Base-by-base conservation (phyloP, 2,888 invertebrate genomes). In the Smittia aterrima region DNA sequence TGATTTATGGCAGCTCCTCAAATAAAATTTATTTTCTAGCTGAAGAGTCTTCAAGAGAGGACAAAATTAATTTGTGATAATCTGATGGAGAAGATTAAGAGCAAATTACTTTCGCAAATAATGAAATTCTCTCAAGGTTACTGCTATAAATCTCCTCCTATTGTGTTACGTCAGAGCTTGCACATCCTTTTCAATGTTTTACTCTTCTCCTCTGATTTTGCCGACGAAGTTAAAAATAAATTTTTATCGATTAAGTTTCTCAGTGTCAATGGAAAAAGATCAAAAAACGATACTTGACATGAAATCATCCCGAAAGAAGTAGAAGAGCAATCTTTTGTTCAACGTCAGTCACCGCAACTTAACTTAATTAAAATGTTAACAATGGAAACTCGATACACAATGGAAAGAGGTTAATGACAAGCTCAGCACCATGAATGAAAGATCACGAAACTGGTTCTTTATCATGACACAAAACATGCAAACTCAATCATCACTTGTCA, bases 401-500 rank as follows among this genome's bases (percentile, higher is more conserved):
- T 70, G 27, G 53, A 70, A 70, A 70, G 70, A 70, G 70, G 70
- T 70, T 70, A 70, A 70, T 70, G 70, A 70, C 27, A 47, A 41
- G 18, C 18, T 53, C 16, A 11, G 24, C 11, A 41, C 4, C 25
- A 53, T 27, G 70, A 53, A 53, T 70, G 70, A 54, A 13, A 70
- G 58, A 58, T 58, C 58, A 70, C 70, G 70, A 41, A 41, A 70
- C 41, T 24, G 16, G 54, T 16, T 20, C 41, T 41, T 67, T 67
- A 53, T 70, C 70, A 54, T 70, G 70, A 70, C 70, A 70, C 53
- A 70, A 70, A 70, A 70, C 70, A 70, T 70, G 70, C 70, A 70
- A 67, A 70, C 70, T 70, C 70, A 70, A 70, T 70, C 70, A 70
- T 70, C 70, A 70, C 70, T 70, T 70, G 70, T 70, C 70, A 70